These are phyloP conservation scores for Brevipalpus yothersi DNA, from an alignment of 1,140 invertebrate genomes.

Conservation along the genomic window DNA sequence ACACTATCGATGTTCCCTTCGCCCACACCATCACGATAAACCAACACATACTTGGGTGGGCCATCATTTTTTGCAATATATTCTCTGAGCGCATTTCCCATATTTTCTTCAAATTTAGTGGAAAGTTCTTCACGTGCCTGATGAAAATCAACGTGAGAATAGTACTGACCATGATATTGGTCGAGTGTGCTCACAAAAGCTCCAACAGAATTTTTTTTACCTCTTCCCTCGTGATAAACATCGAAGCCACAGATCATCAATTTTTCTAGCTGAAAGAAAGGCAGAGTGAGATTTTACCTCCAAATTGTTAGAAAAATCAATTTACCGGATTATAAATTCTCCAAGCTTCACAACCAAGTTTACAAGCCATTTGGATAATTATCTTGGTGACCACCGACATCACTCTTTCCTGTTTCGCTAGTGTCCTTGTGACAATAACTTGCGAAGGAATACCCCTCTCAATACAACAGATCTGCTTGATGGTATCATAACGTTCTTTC, in stretches of 20 bases:
- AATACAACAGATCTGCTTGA: slow-evolving; percentile 59
- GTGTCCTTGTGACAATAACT: slow-evolving; percentile 32
- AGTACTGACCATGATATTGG: slow-evolving; percentile 43
- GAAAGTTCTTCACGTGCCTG: slow-evolving; percentile 20
- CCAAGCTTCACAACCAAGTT: slow-evolving; percentile 33
- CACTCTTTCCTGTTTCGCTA: slow-evolving; percentile 14
- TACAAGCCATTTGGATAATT: slow-evolving; percentile 31
- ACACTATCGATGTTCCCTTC: slow-evolving; percentile 24
- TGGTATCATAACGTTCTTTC: slow-evolving; percentile 32
- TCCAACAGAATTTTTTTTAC: slow-evolving; percentile 18
- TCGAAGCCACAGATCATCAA: slow-evolving; percentile 28
- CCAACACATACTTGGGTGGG: too few relatives aligned
- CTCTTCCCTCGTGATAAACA: slow-evolving; percentile 23
- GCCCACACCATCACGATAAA: slow-evolving; percentile 26
- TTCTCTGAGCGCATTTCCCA: too few relatives aligned
- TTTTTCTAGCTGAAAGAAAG: slow-evolving; percentile 7
- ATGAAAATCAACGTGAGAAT: slow-evolving; percentile 23
- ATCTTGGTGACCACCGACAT: slow-evolving; percentile 51
- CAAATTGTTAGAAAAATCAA: background rate
- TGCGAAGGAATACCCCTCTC: slow-evolving; percentile 34
- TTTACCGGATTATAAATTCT: slow-evolving; percentile 22
- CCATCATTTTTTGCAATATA: slow-evolving; percentile 18
- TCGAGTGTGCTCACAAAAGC: slow-evolving; percentile 24
- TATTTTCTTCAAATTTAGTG: slow-evolving; percentile 19
- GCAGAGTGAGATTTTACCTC: background rate